Base-by-base conservation (phyloP, 1,140 invertebrate genomes). In the Papilio machaon region DNA sequence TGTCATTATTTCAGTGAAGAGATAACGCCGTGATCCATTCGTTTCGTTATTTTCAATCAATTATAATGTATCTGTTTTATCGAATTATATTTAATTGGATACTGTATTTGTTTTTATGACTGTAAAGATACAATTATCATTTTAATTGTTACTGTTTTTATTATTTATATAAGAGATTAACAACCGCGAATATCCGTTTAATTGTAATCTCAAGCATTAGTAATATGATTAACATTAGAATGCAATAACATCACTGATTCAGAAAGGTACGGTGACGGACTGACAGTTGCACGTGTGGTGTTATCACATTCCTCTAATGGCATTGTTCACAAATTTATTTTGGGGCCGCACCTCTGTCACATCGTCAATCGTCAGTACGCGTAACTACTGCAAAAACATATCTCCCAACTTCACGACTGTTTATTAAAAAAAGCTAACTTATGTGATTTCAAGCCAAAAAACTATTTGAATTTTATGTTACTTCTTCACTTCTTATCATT, bases 391-490 rank as follows among this genome's bases (percentile, higher is more conserved):
- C 35, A 1, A 35, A 70, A 70, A 70, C 67, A 70, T 30, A 38
- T 70, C 67, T 70, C 15, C 58, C 6, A 54, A 85, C 86, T 76
- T 84, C 91, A 17, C 49, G 38, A 43, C 38, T 15, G 13, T 52
- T 67, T 67, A 43, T 43, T n/a, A n/a, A n/a, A n/a, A n/a, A n/a
- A n/a, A n/a, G n/a, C n/a, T n/a, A n/a, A n/a, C n/a, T n/a, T n/a
- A n/a, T n/a, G n/a, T n/a, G n/a, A n/a, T n/a, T n/a, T n/a, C n/a
- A n/a, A 43, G 38, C 38, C 38, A 43, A 43, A 43, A 43, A 43
- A 43, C 7, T 2, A 43, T 43, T 43, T 43, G 23, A 43, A 43
- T 7, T 43, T 43, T 43, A 2, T 43, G 4, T 7, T 43, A 43
- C 38, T 43, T 43, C 38, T 43, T 43, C 7, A 43, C 38, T 43